Percentiles rank a stretch among this genome's conserved stretches.
These are phyloP conservation scores for Cygnus atratus DNA, from an alignment of 2,113 vertebrate species.

Conservation along the genomic window DNA sequence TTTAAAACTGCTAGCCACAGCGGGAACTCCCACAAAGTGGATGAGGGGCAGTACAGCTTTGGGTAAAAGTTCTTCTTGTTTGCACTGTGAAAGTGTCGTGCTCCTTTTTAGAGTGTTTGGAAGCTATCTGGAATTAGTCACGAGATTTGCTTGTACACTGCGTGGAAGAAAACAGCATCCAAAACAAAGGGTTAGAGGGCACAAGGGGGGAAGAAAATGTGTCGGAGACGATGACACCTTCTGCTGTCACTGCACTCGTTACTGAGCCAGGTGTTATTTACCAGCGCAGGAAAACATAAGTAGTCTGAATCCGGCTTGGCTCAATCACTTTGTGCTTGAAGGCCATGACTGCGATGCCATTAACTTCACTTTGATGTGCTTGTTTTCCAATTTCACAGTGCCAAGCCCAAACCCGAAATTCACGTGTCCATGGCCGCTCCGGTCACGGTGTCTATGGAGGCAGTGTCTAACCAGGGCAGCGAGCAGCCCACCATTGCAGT, in stretches of 20 bases:
- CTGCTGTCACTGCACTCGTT: neutral
- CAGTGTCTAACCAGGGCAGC: constrained; percentile 80
- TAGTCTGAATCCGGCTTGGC: neutral
- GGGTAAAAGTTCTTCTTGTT: neutral
- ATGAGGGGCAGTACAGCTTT: neutral
- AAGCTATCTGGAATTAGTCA: neutral
- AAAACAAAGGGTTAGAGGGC: neutral
- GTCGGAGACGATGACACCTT: neutral
- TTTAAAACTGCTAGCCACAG: neutral
- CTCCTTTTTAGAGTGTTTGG: neutral
- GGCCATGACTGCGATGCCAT: neutral
- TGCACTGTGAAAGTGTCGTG: neutral
- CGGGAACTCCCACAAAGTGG: neutral
- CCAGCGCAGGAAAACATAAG: neutral
- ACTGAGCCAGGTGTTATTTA: neutral
- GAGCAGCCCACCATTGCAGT: constrained; percentile 84
- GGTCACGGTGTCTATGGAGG: constrained; percentile 88
- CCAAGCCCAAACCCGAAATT: constrained; percentile 92
- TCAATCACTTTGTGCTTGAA: neutral
- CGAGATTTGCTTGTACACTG: neutral
- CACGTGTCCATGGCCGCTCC: constrained; percentile 91
- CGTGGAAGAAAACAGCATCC: neutral
- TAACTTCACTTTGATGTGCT: neutral
- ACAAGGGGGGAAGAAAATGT: neutral
- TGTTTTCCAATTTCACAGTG: constrained; percentile 73